These are phyloP conservation scores for Porites rus DNA, from an alignment of 92 coral and sea anemone species.

Conservation along the genomic window DNA sequence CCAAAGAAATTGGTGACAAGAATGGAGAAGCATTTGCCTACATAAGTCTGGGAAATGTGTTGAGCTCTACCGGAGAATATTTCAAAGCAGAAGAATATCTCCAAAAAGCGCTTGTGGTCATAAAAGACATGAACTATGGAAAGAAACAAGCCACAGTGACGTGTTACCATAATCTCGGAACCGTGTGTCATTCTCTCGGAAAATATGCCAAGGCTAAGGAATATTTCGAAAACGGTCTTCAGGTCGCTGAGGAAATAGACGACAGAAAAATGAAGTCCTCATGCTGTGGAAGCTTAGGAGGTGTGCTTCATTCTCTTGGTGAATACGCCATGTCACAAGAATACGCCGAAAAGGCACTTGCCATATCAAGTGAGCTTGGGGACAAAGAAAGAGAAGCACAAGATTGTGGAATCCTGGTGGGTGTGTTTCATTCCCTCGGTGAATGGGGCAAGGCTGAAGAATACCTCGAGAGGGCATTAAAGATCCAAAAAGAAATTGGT, in stretches of 20 bases:
- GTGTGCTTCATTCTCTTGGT: too few species aligned
- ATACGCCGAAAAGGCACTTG: not conserved
- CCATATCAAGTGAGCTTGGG: not conserved
- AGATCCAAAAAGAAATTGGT: conserved; percentile 8
- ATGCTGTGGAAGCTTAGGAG: too few species aligned
- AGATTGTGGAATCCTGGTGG: not conserved
- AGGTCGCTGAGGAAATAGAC: too few species aligned
- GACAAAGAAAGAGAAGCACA: not conserved
- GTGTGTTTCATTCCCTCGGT: not conserved
- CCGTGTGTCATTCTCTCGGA: not conserved
- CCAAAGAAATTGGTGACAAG: conserved; percentile 8
- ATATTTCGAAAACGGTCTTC: not conserved
- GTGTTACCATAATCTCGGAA: not conserved
- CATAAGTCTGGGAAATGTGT: too few species aligned
- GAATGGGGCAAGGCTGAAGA: not conserved
- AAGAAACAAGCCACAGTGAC: not conserved
- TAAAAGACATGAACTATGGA: not conserved
- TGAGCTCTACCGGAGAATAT: not conserved
- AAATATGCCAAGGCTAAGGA: not conserved
- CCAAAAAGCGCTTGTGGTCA: not conserved
- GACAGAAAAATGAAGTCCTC: too few species aligned
- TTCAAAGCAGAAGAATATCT: conserved; percentile 4
- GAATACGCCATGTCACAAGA: too few species aligned
- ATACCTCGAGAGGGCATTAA: not conserved
- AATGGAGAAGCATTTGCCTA: not conserved